phyloP scores from a whole-genome alignment of 1,140 invertebrate species.

The Bombus waltoni region DNA sequence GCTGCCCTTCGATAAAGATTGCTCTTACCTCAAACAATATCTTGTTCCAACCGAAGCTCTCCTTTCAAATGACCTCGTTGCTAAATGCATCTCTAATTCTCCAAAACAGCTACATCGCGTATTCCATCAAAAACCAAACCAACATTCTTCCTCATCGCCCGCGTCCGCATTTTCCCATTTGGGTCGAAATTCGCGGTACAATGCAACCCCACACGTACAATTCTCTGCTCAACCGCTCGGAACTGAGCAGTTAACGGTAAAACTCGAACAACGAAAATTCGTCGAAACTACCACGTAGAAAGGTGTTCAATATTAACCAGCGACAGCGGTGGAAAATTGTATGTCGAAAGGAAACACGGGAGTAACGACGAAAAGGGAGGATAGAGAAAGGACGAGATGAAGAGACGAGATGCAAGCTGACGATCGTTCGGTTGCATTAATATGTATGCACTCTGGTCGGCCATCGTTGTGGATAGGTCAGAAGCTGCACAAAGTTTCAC shows the following conservation, averaged over 20 bases:
- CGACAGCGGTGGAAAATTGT: background rate
- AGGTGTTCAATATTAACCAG: background rate
- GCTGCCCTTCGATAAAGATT: too few species aligned
- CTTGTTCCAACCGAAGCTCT: background rate
- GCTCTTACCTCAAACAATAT: too few species aligned
- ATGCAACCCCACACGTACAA: background rate
- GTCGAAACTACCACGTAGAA: background rate
- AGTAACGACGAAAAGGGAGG: background rate
- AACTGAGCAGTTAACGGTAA: background rate
- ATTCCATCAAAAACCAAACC: background rate
- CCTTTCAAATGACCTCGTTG: background rate
- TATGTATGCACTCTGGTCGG: conserved; percentile 59
- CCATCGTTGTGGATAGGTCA: conserved; percentile 26
- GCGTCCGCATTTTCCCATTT: background rate
- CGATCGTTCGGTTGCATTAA: conserved; percentile 63
- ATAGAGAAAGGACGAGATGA: background rate
- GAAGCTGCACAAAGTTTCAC: conserved; percentile 40
- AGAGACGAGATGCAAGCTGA: background rate
- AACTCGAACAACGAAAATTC: background rate
- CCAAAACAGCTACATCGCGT: background rate
- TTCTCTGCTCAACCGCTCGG: background rate
- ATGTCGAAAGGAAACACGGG: background rate
- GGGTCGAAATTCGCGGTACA: background rate
- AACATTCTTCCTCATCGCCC: background rate
- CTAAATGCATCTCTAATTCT: background rate